phyloP scores from a whole-genome alignment of 2,888 invertebrate genomes.

The Leptinotarsa haldemani region DNA sequence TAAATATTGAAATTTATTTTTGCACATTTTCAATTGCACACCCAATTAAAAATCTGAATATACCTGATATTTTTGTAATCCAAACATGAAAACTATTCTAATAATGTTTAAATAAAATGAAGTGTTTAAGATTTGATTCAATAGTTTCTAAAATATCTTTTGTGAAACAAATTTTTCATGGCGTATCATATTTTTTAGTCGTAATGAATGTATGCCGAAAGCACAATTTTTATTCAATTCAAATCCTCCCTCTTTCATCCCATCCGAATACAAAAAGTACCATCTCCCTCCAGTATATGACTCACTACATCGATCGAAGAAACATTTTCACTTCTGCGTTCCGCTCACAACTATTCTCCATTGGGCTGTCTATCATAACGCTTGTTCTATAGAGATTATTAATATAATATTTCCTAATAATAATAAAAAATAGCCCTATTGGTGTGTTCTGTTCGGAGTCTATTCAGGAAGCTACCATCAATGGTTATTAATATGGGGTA shows the following conservation, averaged over 20 bases:
- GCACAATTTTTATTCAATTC: neutral
- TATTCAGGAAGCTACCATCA: slow-evolving; percentile 24
- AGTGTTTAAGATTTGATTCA: no score
- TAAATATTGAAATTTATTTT: no score
- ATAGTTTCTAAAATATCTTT: no score
- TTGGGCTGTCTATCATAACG: slow-evolving; percentile 58
- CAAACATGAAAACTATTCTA: no score
- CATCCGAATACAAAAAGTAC: slow-evolving; percentile 41
- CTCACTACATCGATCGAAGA: slow-evolving; percentile 55
- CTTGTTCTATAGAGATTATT: slow-evolving; percentile 46
- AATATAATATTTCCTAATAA: slow-evolving; percentile 46
- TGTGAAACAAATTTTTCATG: neutral
- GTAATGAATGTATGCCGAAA: neutral
- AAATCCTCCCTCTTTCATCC: slow-evolving; percentile 14
- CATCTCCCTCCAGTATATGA: slow-evolving; percentile 48
- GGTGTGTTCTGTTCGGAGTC: slow-evolving; percentile 13
- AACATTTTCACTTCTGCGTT: slow-evolving; percentile 48
- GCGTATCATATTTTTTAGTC: neutral
- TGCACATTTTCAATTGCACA: no score
- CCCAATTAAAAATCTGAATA: no score
- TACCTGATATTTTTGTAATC: no score
- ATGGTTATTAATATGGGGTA: slow-evolving; percentile 50
- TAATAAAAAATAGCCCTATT: slow-evolving; percentile 39
- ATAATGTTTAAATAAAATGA: no score
- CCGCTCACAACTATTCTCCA: slow-evolving; percentile 51